These are phyloP conservation scores for Enteromius trimaculatus DNA, from an alignment of 2,797 vertebrate genomes.

Conservation along the genomic window DNA sequence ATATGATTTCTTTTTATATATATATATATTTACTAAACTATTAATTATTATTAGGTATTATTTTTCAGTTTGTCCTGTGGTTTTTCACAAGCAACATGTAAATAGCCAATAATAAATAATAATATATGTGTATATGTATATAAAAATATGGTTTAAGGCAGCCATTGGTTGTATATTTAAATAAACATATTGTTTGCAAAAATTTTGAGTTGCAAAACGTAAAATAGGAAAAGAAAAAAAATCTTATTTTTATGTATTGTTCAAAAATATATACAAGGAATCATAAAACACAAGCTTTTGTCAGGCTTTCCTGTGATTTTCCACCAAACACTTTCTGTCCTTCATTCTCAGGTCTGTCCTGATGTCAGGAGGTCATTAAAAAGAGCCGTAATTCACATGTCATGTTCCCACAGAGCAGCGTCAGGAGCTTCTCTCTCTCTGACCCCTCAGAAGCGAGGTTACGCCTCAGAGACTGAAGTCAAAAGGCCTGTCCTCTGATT, in stretches of 20 bases:
- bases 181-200: neutral
- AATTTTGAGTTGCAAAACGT: neutral
- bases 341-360: constrained; percentile 56
- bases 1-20: no score
- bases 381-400: constrained; percentile 63
- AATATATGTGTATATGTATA: neutral
- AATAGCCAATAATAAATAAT: neutral
- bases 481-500: constrained; percentile 77
- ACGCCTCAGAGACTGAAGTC: constrained; percentile 71
- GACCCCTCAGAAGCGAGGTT: constrained; percentile 70
- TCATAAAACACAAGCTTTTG: constrained; percentile 13
- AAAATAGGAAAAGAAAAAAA: neutral
- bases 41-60: neutral
- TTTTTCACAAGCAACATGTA: neutral
- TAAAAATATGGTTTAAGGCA: neutral
- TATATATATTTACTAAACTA: no score
- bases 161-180: neutral
- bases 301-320: constrained; percentile 62
- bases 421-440: constrained; percentile 48
- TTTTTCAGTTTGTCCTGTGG: neutral
- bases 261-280: neutral
- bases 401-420: constrained; percentile 68
- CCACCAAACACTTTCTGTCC: constrained; percentile 49
- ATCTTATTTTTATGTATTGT: neutral
- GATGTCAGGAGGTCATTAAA: constrained; percentile 68